Evolutionary conservation across 2,888 invertebrate species (phyloP).

Genomic region (Eupithecia subumbrata): DNA sequence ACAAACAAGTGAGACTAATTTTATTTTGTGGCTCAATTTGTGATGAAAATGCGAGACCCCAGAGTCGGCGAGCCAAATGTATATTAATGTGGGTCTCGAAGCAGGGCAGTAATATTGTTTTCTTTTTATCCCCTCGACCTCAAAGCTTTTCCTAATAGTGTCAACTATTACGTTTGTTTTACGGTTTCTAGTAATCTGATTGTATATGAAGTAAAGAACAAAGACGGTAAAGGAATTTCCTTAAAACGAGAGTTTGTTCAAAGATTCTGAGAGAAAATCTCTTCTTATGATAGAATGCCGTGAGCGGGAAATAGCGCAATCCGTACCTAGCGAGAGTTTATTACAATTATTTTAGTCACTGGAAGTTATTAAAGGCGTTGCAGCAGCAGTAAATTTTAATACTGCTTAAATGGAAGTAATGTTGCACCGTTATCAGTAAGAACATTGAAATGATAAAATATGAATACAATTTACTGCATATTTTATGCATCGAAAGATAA

Average conservation of each 20-base stretch:
- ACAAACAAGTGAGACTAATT: conserved; percentile 58
- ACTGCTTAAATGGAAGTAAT: conserved; percentile 11
- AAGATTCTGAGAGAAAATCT: conserved; percentile 49
- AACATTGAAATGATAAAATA: not conserved
- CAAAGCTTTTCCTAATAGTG: conserved; percentile 74
- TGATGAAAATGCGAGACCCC: conserved; percentile 68
- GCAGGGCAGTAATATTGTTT: conserved; percentile 76
- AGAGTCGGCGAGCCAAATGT: conserved; percentile 67
- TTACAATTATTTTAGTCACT: conserved; percentile 47
- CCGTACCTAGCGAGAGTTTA: conserved; percentile 38
- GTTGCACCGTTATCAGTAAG: conserved; percentile 7
- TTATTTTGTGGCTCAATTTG: conserved; percentile 75
- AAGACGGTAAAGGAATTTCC: conserved; percentile 51
- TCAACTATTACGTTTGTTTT: conserved; percentile 75
- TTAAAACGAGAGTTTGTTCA: conserved; percentile 51
- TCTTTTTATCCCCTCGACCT: conserved; percentile 74
- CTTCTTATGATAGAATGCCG: conserved; percentile 51
- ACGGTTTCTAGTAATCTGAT: conserved; percentile 67
- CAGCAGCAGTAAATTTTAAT: conserved; percentile 21
- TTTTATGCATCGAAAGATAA: not conserved
- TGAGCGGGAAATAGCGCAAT: conserved; percentile 45
- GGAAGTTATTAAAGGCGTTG: conserved; percentile 34
- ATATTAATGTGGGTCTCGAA: conserved; percentile 78
- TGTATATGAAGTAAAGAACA: conserved; percentile 55
- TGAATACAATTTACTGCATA: not conserved